Base-by-base conservation (phyloP, 2,113 vertebrate species). In the Scolopax mira region DNA sequence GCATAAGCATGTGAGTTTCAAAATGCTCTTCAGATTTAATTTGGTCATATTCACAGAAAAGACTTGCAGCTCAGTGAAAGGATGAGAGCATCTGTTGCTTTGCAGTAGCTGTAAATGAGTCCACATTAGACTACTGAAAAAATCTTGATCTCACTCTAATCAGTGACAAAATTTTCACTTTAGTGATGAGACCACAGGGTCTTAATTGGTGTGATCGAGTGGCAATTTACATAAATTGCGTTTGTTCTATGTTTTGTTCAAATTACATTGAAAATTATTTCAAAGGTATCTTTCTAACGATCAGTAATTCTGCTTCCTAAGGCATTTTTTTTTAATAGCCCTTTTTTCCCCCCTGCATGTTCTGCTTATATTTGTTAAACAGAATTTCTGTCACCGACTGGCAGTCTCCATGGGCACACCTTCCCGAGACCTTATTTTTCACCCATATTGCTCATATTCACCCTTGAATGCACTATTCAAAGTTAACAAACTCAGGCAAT, bases 371-470 rank as follows among this genome's bases (percentile, higher is more conserved):
- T 35, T 46, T 88, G 8, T 73, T 67, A 31, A 79, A 65, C 11
- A 52, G 2, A 13, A 25, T 54, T 84, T 85, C 67, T 57, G 13
- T 24, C 24, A 72, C 35, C 33, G 55, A 77, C 7, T 18, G 11
- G 2, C 18, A 52, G 14, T 39, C 7, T 37, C 37, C 41, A 25
- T 23, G 41, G 37, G 13, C 35, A 79, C 35, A 60, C 18, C 10
- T 91, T 66, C 31, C 61, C 6, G 13, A 80, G 44, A 73, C 39
- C 7, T 87, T 73, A 35, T 21, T 69, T 91, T 91, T 55, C 58
- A 58, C 18, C 3, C 23, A 15, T 1, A 0, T 27, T 64, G 54
- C 18, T 3, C 23, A 15, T 1, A 0, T 27, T 64, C 52, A 13
- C 18, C 13, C 14, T 64, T 16, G 9, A 67, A 75, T 7, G 11